Conservation (phyloP, 2,113 vertebrate species). For the Collichthys lucidus region DNA sequence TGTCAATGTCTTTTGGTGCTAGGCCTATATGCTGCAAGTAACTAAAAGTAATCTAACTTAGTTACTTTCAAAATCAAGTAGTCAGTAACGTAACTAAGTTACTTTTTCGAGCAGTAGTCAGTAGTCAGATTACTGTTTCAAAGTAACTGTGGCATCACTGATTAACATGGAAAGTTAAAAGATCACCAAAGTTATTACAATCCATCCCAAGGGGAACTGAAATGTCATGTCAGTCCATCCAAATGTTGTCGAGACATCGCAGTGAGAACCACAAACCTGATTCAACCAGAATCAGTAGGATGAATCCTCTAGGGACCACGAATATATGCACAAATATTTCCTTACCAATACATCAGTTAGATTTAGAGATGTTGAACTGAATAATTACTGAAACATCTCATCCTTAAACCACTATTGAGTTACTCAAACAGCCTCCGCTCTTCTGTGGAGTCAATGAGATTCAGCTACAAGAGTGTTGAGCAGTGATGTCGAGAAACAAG, state of each 20-base stretch:
- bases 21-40: no score
- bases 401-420: background rate
- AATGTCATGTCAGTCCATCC: background rate
- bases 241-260: background rate
- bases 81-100: no score
- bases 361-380: background rate
- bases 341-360: background rate
- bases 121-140: no score
- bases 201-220: background rate
- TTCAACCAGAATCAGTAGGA: background rate
- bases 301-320: background rate
- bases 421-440: constrained; percentile 2
- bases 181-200: background rate
- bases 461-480: constrained; percentile 38
- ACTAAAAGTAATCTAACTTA: no score
- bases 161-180: background rate
- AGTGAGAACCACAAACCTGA: background rate
- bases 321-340: background rate
- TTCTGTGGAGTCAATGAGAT: constrained; percentile 5
- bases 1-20: no score
- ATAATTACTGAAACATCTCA: background rate
- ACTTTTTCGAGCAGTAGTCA: no score
- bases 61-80: no score
- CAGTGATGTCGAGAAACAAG: constrained; percentile 23
- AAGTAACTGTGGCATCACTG: no score